Evolutionary conservation across 2,888 invertebrate species (phyloP).

Genomic region (Meloe dianella): DNA sequence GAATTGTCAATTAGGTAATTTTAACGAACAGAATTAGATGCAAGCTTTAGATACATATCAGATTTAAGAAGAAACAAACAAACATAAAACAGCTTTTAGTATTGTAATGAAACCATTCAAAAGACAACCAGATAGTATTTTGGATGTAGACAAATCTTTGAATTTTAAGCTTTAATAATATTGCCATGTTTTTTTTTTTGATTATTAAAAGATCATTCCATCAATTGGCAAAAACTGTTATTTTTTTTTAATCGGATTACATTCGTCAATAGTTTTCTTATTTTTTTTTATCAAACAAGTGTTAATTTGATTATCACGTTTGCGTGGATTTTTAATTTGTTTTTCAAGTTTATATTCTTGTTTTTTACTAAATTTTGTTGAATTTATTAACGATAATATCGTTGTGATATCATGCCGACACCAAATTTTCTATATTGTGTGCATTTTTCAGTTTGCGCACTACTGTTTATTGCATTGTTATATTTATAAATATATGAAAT

Average conservation of each 20-base stretch:
- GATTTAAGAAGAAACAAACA: background rate
- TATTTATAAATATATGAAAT: conserved; percentile 34
- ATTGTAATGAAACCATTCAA: background rate
- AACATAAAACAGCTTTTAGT: background rate
- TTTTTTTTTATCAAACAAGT: background rate
- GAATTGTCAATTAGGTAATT: conserved; percentile 13
- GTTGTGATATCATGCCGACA: conserved; percentile 44
- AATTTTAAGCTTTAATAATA: background rate
- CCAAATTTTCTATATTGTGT: conserved; percentile 42
- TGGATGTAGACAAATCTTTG: background rate
- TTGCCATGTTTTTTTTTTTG: background rate
- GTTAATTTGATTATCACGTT: background rate
- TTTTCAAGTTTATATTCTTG: background rate
- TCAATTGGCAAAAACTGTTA: background rate
- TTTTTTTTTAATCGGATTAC: background rate
- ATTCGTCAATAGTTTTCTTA: no score
- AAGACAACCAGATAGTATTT: background rate
- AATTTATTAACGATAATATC: conserved; percentile 22
- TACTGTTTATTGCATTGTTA: conserved; percentile 37
- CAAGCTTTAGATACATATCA: conserved; percentile 6
- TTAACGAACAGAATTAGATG: conserved; percentile 3
- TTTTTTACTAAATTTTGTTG: conserved; percentile 13
- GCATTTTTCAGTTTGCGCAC: conserved; percentile 39
- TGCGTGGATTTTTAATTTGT: background rate
- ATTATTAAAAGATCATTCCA: background rate